Base-by-base conservation (phyloP, 2,888 invertebrate genomes). In the Athetis lepigone region DNA sequence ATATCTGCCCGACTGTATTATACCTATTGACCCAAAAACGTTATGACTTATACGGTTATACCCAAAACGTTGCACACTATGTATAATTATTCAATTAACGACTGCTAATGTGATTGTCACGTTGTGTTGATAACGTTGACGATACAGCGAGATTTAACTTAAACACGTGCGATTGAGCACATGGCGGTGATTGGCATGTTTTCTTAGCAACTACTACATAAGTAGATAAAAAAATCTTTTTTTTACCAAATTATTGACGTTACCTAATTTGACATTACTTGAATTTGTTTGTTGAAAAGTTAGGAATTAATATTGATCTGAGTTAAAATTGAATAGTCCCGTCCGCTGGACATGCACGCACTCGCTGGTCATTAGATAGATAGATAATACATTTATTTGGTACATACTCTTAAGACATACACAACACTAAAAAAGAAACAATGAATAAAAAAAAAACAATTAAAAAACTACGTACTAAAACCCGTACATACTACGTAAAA, bases 41-140 rank as follows among this genome's bases (percentile, higher is more conserved):
- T n/a, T 33, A 13, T 33, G 13, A 13, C 33, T 33, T n/a, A 7
- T 37, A 40, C 46, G 8, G 13, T 33, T n/a, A 7, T 37, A 40
- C 46, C 63, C 16, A 8, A 55, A 67, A 39, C 39, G 39, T 67
- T 39, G 45, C 25, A 23, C 45, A 40, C 6, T 29, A 21, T n/a
- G n/a, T n/a, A n/a, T 43, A 25, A 39, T 42, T 42, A 71, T 39
- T 47, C 37, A 21, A 66, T 47, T 39, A 55, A 43, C n/a, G 39
- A 0, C 39, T 16, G 18, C 33, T 47, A 77, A 74, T 69, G 27
- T 27, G 62, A 40, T 21, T 23, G 60, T 75, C 79, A 76, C 79
- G 76, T 76, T 74, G 56, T 16, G 23, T 58, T 70, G 76, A 77
- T 74, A 75, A 60, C 51, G 57, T 37, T 37, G 46, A 45, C 49